A percentile compares a stretch with the other conserved stretches of the same genome.
phyloP scores from a whole-genome alignment of 2,888 invertebrate genomes.

The Calliopum simillimum region DNA sequence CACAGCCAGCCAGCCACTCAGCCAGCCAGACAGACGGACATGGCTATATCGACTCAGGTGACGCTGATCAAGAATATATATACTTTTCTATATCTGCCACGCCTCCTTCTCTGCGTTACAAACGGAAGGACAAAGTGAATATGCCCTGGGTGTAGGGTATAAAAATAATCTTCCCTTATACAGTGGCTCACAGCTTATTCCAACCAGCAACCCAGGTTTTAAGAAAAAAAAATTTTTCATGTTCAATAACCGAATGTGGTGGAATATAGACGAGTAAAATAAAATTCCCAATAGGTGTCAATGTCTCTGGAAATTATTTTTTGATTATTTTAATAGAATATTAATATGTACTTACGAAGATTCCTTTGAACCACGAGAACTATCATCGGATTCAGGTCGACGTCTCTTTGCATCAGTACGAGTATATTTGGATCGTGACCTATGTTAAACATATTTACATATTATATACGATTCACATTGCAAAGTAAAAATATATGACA shows the following conservation, averaged over 20 bases:
- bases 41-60: too few species aligned
- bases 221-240: too few species aligned
- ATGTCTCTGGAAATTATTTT: neutral
- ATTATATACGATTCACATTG: neutral
- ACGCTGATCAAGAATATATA: too few species aligned
- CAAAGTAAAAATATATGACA: neutral
- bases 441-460: constrained; percentile 37
- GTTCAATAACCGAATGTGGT: neutral
- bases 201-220: too few species aligned
- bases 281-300: neutral
- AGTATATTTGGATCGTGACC: constrained; percentile 62
- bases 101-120: too few species aligned
- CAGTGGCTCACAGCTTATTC: too few species aligned
- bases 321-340: neutral
- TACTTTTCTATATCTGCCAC: too few species aligned
- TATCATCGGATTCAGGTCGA: constrained; percentile 73
- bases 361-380: constrained; percentile 67
- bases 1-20: too few species aligned
- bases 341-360: constrained; percentile 59
- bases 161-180: too few species aligned
- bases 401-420: constrained; percentile 69
- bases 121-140: too few species aligned
- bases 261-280: neutral
- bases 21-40: too few species aligned
- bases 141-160: too few species aligned